phyloP scores from a whole-genome alignment of 64 coral and sea anemone genomes.

The Catalaphyllia jardinei region DNA sequence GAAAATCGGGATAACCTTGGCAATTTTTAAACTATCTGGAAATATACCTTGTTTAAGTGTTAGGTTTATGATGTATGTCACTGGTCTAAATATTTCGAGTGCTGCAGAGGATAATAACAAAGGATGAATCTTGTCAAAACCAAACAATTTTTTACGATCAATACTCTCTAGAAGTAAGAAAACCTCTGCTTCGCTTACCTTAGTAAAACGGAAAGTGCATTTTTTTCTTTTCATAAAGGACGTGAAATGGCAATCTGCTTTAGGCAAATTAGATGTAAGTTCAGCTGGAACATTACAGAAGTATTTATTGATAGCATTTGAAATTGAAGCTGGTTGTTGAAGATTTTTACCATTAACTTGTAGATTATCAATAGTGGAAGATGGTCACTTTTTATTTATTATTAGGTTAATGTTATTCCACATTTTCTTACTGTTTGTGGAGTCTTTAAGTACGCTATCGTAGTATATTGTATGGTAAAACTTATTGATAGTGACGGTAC shows the following conservation, averaged over 20 bases:
- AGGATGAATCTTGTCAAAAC: too few species aligned
- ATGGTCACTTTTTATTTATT: constrained; percentile 54
- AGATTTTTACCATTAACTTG: constrained; percentile 51
- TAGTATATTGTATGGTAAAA: not conserved
- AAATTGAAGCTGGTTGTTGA: constrained; percentile 39
- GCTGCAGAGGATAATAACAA: too few species aligned
- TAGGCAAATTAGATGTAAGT: constrained; percentile 42
- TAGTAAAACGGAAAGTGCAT: constrained; percentile 14
- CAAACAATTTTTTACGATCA: too few species aligned
- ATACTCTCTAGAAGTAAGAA: too few species aligned
- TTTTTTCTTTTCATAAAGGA: constrained; percentile 24
- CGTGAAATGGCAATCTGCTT: constrained; percentile 35
- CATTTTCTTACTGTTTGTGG: not conserved
- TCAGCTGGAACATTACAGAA: constrained; percentile 52
- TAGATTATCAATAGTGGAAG: constrained; percentile 39
- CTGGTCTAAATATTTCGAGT: too few species aligned
- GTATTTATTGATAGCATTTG: constrained; percentile 55
- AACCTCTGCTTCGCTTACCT: constrained; percentile 26
- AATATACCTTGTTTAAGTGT: too few species aligned
- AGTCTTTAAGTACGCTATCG: not conserved
- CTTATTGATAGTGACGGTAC: not conserved
- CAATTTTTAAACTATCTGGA: too few species aligned
- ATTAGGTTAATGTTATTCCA: constrained; percentile 51
- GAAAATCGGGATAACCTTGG: too few species aligned
- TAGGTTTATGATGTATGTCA: too few species aligned